These are phyloP conservation scores for Acanthaster planci DNA, from an alignment of 35 echinoderm and acorn worm species.

Conservation along the genomic window DNA sequence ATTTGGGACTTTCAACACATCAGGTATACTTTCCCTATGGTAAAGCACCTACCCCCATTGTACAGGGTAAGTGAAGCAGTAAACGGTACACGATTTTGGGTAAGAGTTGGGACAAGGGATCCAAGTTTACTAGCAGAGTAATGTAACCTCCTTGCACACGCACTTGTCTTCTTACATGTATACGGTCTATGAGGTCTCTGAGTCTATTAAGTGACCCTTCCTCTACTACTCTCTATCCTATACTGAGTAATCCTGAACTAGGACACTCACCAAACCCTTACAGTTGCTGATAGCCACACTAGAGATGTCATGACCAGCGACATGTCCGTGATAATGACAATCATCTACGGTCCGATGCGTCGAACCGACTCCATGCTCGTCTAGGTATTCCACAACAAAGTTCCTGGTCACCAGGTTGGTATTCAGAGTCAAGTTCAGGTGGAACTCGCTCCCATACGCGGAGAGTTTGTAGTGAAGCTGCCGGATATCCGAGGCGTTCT, in stretches of 20 bases:
- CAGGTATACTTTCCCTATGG: no score
- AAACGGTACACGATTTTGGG: no score
- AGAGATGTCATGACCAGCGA: constrained; percentile 73
- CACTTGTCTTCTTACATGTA: no score
- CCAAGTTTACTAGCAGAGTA: no score
- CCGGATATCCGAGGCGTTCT: constrained; percentile 37
- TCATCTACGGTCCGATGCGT: constrained; percentile 70
- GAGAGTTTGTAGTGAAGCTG: constrained; percentile 84
- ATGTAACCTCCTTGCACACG: no score
- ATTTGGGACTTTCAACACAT: no score
- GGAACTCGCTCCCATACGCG: constrained; percentile 73
- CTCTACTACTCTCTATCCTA: no score
- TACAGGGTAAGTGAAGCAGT: no score
- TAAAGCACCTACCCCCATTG: no score
- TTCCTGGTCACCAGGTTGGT: constrained; percentile 69
- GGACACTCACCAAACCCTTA: constrained; percentile 90
- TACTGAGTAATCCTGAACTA: background rate
- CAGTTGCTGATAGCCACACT: constrained; percentile 91
- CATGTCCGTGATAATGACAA: constrained; percentile 88
- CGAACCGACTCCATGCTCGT: constrained; percentile 56
- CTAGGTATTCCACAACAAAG: constrained; percentile 83
- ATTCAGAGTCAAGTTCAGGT: constrained; percentile 91
- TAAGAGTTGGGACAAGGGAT: no score
- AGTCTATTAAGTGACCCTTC: no score
- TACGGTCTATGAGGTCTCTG: no score